Evolutionary conservation across 2,888 invertebrate species (phyloP).

Genomic region (Antheraea yamamai): DNA sequence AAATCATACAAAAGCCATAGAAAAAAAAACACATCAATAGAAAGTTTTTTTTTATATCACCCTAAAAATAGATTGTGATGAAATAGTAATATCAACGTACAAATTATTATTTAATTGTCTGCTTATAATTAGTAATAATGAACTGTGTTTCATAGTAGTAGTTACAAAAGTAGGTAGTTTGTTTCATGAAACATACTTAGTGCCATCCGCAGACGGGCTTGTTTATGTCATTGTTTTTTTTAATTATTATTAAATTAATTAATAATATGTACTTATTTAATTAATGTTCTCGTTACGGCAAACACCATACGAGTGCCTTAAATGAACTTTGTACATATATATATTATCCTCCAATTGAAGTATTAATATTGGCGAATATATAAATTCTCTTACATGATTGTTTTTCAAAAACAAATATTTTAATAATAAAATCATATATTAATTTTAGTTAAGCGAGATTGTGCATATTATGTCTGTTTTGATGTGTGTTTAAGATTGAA

Average conservation of each 20-base stretch:
- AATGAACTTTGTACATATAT: slow-evolving; percentile 74
- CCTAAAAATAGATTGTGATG: slow-evolving; percentile 55
- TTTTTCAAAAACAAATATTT: slow-evolving; percentile 74
- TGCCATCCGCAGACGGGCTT: slow-evolving; percentile 75
- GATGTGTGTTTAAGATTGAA: slow-evolving; percentile 81
- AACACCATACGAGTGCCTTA: slow-evolving; percentile 73
- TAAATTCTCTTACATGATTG: slow-evolving; percentile 69
- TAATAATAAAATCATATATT: slow-evolving; percentile 62
- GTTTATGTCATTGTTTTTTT: slow-evolving; percentile 60
- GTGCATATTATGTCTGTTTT: slow-evolving; percentile 82
- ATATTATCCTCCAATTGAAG: slow-evolving; percentile 55
- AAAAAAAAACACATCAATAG: slow-evolving; percentile 38
- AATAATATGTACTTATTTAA: slow-evolving; percentile 75
- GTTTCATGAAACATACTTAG: slow-evolving; percentile 71
- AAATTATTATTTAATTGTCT: slow-evolving; percentile 67
- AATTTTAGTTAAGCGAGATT: slow-evolving; percentile 77
- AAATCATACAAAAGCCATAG: slow-evolving; percentile 51
- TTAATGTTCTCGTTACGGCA: slow-evolving; percentile 56
- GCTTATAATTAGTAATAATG: slow-evolving; percentile 66
- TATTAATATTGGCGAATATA: slow-evolving; percentile 62
- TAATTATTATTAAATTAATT: slow-evolving; percentile 50
- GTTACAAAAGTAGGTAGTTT: slow-evolving; percentile 42
- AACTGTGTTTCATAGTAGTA: slow-evolving; percentile 64
- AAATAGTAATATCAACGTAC: slow-evolving; percentile 68
- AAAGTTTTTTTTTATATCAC: slow-evolving; percentile 30